These are phyloP conservation scores for Lepus timidus DNA, from an alignment of 2,113 vertebrate genomes.

Conservation along the genomic window DNA sequence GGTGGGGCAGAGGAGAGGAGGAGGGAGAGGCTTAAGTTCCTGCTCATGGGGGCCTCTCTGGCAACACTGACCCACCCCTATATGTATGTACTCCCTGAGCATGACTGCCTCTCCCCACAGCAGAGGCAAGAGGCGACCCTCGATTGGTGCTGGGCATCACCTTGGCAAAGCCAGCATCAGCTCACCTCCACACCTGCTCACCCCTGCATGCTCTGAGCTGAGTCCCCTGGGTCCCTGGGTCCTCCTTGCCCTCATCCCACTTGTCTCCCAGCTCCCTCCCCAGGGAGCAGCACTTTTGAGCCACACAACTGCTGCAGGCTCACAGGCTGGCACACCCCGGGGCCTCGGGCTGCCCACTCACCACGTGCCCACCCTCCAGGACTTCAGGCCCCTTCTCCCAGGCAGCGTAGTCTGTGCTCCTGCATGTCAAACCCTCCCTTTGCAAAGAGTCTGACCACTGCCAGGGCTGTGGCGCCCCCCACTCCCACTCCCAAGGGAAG, in stretches of 20 bases:
- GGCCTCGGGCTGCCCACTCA: rapidly evolving
- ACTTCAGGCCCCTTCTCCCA: background rate
- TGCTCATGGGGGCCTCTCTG: background rate
- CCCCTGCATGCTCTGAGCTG: background rate
- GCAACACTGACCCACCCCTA: background rate
- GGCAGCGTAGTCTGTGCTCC: background rate
- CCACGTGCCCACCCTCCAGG: too few relatives aligned
- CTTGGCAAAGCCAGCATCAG: background rate
- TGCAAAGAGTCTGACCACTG: background rate
- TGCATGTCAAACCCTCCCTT: background rate
- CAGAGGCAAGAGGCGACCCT: background rate
- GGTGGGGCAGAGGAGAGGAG: background rate
- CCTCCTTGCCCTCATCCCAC: too few relatives aligned
- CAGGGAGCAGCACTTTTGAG: rapidly evolving
- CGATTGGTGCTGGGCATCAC: background rate
- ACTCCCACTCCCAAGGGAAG: background rate
- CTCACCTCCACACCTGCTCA: background rate
- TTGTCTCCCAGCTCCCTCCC: too few relatives aligned
- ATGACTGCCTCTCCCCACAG: background rate
- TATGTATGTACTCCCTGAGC: background rate
- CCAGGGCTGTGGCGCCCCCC: background rate
- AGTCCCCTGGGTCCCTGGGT: background rate
- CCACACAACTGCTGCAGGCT: too few relatives aligned
- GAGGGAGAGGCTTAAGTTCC: background rate
- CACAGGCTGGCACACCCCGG: rapidly evolving